Evolutionary conservation across 2,888 invertebrate genomes (phyloP).

Genomic region (Unio delphinus): DNA sequence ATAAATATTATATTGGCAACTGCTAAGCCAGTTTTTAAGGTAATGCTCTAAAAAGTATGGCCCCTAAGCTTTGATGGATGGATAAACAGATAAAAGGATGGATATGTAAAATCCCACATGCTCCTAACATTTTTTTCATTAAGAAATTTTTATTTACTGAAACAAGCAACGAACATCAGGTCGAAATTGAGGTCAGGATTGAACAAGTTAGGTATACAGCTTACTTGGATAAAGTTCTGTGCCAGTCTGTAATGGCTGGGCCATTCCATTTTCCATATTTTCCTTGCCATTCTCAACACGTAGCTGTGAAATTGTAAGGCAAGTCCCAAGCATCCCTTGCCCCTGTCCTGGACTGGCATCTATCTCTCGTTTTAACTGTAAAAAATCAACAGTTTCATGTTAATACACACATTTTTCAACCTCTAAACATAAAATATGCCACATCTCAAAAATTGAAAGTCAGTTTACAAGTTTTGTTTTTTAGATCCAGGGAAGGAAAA

Average conservation of each 20-base stretch:
- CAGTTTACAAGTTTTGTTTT: neutral
- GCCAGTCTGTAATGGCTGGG: slow-evolving; percentile 25
- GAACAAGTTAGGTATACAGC: slow-evolving; percentile 9
- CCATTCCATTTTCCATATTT: slow-evolving; percentile 35
- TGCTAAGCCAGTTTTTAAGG: no score
- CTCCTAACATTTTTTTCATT: no score
- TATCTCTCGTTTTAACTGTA: slow-evolving; percentile 58
- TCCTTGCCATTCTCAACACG: slow-evolving; percentile 49
- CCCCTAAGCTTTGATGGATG: no score
- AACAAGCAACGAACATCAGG: no score
- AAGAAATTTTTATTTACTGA: no score
- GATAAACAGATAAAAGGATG: no score
- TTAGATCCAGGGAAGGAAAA: no score
- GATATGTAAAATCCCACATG: no score
- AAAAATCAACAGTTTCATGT: slow-evolving; percentile 2
- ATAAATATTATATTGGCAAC: no score
- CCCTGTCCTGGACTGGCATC: slow-evolving; percentile 33
- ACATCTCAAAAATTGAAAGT: neutral
- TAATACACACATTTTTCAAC: neutral
- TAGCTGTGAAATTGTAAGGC: slow-evolving; percentile 60
- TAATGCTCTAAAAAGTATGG: no score
- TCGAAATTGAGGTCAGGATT: no score
- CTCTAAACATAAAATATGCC: neutral
- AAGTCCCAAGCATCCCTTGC: slow-evolving; percentile 51
- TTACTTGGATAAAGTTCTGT: slow-evolving; percentile 54